These are phyloP conservation scores for Agrypnia vestita DNA, from an alignment of 1,140 invertebrate species.

Conservation along the genomic window DNA sequence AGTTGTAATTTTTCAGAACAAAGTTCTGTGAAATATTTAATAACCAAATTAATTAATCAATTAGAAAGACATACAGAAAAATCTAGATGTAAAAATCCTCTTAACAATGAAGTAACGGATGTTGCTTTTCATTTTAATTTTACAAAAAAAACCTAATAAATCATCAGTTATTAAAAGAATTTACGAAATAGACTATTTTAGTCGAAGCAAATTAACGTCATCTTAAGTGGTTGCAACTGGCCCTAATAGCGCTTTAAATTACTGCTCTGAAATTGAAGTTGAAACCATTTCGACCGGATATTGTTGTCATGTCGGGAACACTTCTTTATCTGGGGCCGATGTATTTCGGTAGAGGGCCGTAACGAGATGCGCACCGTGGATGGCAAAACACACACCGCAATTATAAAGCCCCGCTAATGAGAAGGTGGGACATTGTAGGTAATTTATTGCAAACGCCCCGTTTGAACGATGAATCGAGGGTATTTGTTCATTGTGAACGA, in stretches of 20 bases:
- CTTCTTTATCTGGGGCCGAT: conserved; percentile 32
- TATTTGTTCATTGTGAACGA: no score
- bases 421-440: conserved; percentile 20
- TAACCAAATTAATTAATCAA: no score
- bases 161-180: no score
- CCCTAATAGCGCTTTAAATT: conserved; percentile 26
- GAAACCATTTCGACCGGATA: conserved; percentile 41
- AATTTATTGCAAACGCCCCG: conserved; percentile 38
- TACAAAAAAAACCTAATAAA: no score
- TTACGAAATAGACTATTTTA: neutral
- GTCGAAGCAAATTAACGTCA: neutral
- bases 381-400: conserved; percentile 29
- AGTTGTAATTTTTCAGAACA: no score
- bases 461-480: neutral
- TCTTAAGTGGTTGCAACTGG: neutral
- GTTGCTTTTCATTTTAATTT: no score
- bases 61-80: no score
- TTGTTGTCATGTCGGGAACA: conserved; percentile 37
- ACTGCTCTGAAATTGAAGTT: conserved; percentile 4
- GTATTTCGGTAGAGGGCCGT: conserved; percentile 19
- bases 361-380: conserved; percentile 3
- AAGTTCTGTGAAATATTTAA: no score
- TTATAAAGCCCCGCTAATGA: conserved; percentile 39
- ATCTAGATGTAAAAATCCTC: no score
- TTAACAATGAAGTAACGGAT: no score